phyloP scores from a whole-genome alignment of 2,888 invertebrate genomes.

The Acanthoscelides obtectus region DNA sequence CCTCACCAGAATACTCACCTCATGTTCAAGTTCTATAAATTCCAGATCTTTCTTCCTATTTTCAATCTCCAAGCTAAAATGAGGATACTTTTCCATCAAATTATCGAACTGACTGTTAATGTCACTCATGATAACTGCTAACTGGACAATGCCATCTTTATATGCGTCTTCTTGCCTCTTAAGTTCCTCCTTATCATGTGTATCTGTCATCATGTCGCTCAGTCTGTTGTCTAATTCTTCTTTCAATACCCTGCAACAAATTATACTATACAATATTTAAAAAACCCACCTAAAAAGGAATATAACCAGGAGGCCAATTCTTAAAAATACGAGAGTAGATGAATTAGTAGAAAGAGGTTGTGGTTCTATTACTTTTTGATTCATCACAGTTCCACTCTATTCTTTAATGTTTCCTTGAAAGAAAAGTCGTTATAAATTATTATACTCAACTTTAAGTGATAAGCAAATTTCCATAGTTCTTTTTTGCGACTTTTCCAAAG shows the following conservation, averaged over 20 bases:
- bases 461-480: too few species aligned
- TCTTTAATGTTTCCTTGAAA: too few species aligned
- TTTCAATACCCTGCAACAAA: conserved; percentile 33
- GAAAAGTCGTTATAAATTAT: too few species aligned
- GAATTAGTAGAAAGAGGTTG: neutral
- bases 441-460: too few species aligned
- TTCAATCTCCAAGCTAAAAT: conserved; percentile 22
- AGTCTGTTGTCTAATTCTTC: conserved; percentile 35
- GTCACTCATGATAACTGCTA: conserved; percentile 22
- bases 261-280: conserved; percentile 5
- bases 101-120: conserved; percentile 30
- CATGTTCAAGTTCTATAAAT: conserved; percentile 4
- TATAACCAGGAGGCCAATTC: neutral
- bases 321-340: neutral
- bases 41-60: conserved; percentile 15
- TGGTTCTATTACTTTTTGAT: too few species aligned
- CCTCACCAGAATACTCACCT: conserved; percentile 11
- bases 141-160: conserved; percentile 27
- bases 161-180: conserved; percentile 29
- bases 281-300: neutral
- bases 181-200: conserved; percentile 32
- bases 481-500: too few species aligned
- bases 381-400: too few species aligned
- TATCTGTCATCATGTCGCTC: conserved; percentile 32
- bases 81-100: conserved; percentile 27